Evolutionary conservation across 2,888 invertebrate genomes (phyloP), one percentile per base, ranked within the genome.

Genomic region (Sinopyrophorus schimmeli): DNA sequence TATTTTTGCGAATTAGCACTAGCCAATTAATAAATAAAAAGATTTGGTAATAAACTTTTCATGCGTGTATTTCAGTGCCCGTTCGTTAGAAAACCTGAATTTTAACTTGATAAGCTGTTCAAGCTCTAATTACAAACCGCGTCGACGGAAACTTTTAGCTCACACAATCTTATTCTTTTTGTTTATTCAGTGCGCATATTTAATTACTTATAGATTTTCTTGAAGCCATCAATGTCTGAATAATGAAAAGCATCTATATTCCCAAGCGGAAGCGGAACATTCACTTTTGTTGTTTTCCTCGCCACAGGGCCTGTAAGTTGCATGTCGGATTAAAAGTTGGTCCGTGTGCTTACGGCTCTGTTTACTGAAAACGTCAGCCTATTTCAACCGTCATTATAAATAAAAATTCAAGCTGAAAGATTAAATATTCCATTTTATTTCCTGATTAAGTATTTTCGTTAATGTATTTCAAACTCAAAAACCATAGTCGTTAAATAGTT

Each of bases 161-260:
- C 18, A 16, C 18, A 34, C 27, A 20, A 26, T 40, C 35, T 39
- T 32, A 26, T 26, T 15, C 21, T 32, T 43, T 61, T 61, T 60
- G 60, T 62, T 62, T 62, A 62, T 62, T 60, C 58, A 52, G 59
- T 47, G 44, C 54, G 58, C 60, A 62, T 62, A 62, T 60, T 62
- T 60, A 62, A 62, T 60, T 62, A 62, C 58, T 55, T 62, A 60
- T 58, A 58, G 59, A 61, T 59, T 56, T 55, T 53, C 55, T 21
- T 16, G 27, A 37, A 61, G 54, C 55, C 58, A 58, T 60, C 59
- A 55, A 58, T 58, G 53, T 58, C 57, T 59, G 58, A 62, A 58
- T 60, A 60, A 59, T 57, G 58, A 57, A 59, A 48, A 41, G 53
- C 55, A 60, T 61, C 59, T 60, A 57, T 59, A 61, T 60, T 60